Conservation (phyloP, 2,113 vertebrate genomes). For the Sigmodon hispidus region DNA sequence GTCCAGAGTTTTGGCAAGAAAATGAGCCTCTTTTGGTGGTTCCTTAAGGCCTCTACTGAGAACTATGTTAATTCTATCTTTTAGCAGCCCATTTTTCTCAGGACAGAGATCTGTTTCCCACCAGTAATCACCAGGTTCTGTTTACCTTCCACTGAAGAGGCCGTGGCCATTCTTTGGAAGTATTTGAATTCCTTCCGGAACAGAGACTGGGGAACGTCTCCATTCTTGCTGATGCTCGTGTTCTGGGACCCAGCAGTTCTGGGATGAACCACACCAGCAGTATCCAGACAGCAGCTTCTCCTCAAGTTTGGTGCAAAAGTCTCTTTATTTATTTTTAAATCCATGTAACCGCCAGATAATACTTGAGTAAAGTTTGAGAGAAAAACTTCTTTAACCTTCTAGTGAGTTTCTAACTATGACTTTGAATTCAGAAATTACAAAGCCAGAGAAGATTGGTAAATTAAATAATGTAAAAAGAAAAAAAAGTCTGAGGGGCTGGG, state of each 20-base stretch:
- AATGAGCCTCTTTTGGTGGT: neutral
- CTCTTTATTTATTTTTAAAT: neutral
- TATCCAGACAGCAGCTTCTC: neutral
- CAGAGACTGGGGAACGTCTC: neutral
- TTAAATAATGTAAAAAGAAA: slow-evolving; percentile 7
- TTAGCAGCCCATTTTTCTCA: slow-evolving; percentile 71
- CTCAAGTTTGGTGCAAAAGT: neutral
- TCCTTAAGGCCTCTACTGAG: neutral
- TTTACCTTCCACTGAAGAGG: slow-evolving; percentile 88
- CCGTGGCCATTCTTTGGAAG: slow-evolving; percentile 93
- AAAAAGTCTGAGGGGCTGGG: neutral
- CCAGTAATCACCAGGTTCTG: slow-evolving; percentile 96
- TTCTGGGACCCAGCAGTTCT: neutral
- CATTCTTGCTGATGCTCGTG: too few relatives aligned
- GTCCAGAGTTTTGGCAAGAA: neutral
- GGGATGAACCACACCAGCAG: too few relatives aligned
- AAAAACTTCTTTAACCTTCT: neutral
- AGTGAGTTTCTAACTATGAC: neutral
- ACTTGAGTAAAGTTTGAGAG: neutral
- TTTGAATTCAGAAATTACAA: slow-evolving; percentile 31
- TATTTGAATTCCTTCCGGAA: slow-evolving; percentile 93
- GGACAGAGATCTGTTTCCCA: slow-evolving; percentile 96
- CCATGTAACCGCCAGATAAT: neutral
- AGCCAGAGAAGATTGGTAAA: neutral
- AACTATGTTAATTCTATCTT: neutral